phyloP scores from a whole-genome alignment of 2,113 vertebrate species.

The Typhlomys cinereus region DNA sequence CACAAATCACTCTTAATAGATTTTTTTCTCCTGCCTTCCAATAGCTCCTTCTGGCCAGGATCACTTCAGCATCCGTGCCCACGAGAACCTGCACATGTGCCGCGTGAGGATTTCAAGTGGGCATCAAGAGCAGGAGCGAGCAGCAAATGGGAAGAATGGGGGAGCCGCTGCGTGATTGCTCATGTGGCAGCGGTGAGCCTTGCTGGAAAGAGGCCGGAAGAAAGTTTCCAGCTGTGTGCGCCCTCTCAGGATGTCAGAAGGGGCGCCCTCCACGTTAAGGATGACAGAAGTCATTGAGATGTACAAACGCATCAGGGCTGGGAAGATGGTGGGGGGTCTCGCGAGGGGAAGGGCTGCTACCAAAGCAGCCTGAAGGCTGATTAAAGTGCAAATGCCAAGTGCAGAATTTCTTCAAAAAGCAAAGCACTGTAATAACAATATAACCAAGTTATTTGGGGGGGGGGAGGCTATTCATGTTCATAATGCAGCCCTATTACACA shows the following conservation, averaged over 20 bases:
- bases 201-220: neutral
- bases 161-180: conserved; percentile 19
- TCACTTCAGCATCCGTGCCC: neutral
- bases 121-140: conserved; percentile 17
- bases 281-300: conserved; percentile 33
- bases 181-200: neutral
- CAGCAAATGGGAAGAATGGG: neutral
- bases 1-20: conserved; percentile 28
- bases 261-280: neutral
- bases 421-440: conserved; percentile 63
- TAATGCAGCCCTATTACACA: conserved; percentile 73
- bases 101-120: conserved; percentile 34
- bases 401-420: conserved; percentile 71
- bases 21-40: neutral
- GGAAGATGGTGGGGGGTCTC: neutral
- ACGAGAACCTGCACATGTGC: neutral
- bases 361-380: conserved; percentile 55
- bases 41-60: neutral
- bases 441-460: conserved; percentile 66
- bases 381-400: conserved; percentile 72
- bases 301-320: conserved; percentile 4
- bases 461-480: conserved; percentile 76
- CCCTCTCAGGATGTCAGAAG: conserved; percentile 14
- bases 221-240: neutral
- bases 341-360: neutral